Evolutionary conservation across 2,113 vertebrate genomes (phyloP), one percentile per base, ranked within the genome.

Genomic region (Limnothrissa miodon): DNA sequence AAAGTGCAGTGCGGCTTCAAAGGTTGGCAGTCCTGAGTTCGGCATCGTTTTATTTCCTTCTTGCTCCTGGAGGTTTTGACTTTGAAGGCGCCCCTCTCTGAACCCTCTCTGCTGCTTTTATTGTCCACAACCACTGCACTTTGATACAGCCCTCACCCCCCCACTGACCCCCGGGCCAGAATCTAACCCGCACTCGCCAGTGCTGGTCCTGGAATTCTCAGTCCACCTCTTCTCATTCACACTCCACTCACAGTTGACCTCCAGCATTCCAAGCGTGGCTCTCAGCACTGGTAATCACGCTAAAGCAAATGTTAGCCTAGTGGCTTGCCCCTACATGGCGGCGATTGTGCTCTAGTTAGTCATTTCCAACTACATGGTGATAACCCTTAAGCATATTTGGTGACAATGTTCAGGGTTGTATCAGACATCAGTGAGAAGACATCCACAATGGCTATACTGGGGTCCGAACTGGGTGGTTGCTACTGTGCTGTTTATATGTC

Each of bases 61-160:
- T 82, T 59, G 15, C 29, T 66, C 42, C 25, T 36, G 59, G 8
- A 66, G 59, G 59, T 29, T 33, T 33, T 53, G 39, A 78, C 39
- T 82, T 89, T 89, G 87, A 81, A 81, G 83, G 87, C 86, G 87
- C 3, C 4, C 39, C 45, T 79, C n/a, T 29, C 39, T 66, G 6
- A 56, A 56, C 59, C 29, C 59, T 66, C 33, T 66, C 6, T 66
- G 29, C 59, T 39, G 25, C 66, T 62, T 29, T 62, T 74, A 66
- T 66, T 29, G 59, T 66, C n/a, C 59, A 29, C 6, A 25, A 74
- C 66, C 36, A 3, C 29, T 13, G 29, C 66, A 74, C 66, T 17
- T 33, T 36, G 29, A 74, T 36, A 74, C 36, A 29, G 36, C 66
- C 51, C 66, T 74, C 66, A 15, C 66, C 25, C 33, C 33, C 15